A percentile compares a stretch with the other conserved stretches of the same genome.
These are phyloP conservation scores for Drosophila auraria DNA, from an alignment of 1,140 invertebrate genomes.

Conservation along the genomic window DNA sequence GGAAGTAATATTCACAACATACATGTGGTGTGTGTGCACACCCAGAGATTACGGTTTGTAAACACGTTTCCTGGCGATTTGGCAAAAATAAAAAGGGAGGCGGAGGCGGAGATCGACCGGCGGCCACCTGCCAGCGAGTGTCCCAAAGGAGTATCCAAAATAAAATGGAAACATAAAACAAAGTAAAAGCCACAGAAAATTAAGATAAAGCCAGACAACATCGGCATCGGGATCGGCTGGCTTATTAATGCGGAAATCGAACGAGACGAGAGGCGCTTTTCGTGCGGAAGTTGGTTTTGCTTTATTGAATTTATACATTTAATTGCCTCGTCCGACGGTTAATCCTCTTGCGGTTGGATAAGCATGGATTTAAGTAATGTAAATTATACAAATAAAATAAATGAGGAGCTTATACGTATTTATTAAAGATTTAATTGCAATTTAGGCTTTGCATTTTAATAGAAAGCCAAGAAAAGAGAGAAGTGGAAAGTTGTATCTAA, in stretches of 20 bases:
- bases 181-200: constrained; percentile 1
- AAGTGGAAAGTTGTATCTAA: too few species aligned
- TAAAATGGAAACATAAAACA: background rate
- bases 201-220: constrained; percentile 13
- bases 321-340: constrained; percentile 19
- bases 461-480: background rate
- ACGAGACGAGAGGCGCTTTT: constrained; percentile 17
- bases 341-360: constrained; percentile 5
- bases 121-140: constrained; percentile 4
- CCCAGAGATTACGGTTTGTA: constrained; percentile 8
- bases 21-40: background rate
- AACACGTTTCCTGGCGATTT: constrained; percentile 8
- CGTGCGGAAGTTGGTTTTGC: constrained; percentile 31
- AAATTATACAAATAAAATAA: background rate
- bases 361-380: constrained; percentile 5
- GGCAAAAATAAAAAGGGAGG: constrained; percentile 4
- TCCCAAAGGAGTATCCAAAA: constrained; percentile 10
- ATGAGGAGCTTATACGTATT: background rate
- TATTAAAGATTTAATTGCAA: background rate
- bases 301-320: constrained; percentile 45
- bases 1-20: constrained; percentile 8
- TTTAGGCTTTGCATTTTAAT: background rate
- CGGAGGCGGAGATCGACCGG: constrained; percentile 7
- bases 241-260: constrained; percentile 44
- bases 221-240: constrained; percentile 2